Conservation (phyloP, 2,888 invertebrate genomes). For the Cataglyphis altisquamis region DNA sequence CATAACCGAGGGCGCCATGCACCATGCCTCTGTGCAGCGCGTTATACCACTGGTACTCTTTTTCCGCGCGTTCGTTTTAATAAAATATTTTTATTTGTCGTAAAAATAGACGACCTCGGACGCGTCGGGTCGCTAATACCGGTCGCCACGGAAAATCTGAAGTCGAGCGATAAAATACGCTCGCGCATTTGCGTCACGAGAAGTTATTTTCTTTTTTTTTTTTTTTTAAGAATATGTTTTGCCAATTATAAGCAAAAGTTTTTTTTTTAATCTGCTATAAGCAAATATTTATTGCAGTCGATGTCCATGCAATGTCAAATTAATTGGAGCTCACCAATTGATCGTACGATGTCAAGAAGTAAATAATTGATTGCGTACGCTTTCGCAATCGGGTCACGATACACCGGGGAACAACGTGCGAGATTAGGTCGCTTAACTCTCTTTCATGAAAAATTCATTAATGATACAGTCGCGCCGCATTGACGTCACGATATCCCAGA, state of each 20-base stretch:
- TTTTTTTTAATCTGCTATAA: not conserved
- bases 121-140: constrained; percentile 46
- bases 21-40: constrained; percentile 22
- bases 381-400: constrained; percentile 44
- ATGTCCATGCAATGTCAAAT: not conserved
- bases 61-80: constrained; percentile 44
- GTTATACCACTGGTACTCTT: not conserved
- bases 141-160: constrained; percentile 50
- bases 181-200: constrained; percentile 3
- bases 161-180: constrained; percentile 27
- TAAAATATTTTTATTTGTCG: constrained; percentile 58
- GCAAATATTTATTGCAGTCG: not conserved
- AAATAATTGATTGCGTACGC: constrained; percentile 48
- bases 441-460: constrained; percentile 35
- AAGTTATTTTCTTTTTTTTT: not conserved
- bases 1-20: constrained; percentile 63
- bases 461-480: constrained; percentile 24
- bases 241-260: not conserved
- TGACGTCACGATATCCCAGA: constrained; percentile 39
- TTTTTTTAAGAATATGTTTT: not conserved
- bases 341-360: constrained; percentile 29
- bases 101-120: constrained; percentile 53
- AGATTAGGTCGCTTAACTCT: constrained; percentile 28
- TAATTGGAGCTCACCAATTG: constrained; percentile 10
- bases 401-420: constrained; percentile 23